Base-by-base conservation (phyloP, 2,888 invertebrate species). In the Formica aserva region DNA sequence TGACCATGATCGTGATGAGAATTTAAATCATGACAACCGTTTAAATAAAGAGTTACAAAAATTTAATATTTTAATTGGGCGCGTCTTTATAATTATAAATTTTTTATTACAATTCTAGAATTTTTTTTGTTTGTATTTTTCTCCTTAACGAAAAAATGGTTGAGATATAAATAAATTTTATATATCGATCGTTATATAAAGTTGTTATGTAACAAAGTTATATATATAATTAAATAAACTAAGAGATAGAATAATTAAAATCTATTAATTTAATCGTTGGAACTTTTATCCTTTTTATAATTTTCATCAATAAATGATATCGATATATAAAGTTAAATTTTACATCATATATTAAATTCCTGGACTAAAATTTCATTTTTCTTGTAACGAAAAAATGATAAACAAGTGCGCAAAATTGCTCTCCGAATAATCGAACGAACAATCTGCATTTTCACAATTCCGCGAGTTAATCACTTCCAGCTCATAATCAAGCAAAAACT, bases 401-500 rank as follows among this genome's bases (percentile, higher is more conserved):
- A 63, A 62, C 45, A 63, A 29, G 29, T 41, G 15, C 9, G 26
- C 29, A 45, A 41, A 41, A 77, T 77, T 29, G 55, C n/a, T 15
- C 29, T 3, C 15, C n/a, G 13, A 76, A 48, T 29, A 41, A 67
- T 69, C 22, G 1, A 32, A 41, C 11, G 29, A 57, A 69, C 69
- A 67, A 57, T 22, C n/a, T 22, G 57, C 45, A 45, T 22, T 41
- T 67, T 41, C 29, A 41, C n/a, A 55, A 77, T 55, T 78, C 57
- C 26, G 29, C 77, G 22, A 41, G 71, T 69, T 78, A 78, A 78
- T 78, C 57, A 78, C 71, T 69, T 15, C 15, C 57, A 32, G 57
- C 32, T 69, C 45, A 32, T 71, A 71, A 78, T 69, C 32, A n/a
- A 18, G n/a, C 22, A 32, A 29, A 57, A 78, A 32, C 32, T 60